Conservation (phyloP, 2,888 invertebrate species). For the Tipula unca region DNA sequence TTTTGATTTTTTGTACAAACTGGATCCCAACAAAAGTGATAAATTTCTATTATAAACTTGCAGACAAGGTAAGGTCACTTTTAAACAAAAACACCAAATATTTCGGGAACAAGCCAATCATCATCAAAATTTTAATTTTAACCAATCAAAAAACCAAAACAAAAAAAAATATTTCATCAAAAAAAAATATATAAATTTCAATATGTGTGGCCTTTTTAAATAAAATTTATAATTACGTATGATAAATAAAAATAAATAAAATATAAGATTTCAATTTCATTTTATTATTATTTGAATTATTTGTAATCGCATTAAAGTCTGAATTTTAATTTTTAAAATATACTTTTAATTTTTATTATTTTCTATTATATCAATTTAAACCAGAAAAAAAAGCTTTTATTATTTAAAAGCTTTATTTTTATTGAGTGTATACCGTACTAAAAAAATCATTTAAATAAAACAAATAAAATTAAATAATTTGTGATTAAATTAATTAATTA, state of each 20-base stretch:
- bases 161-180: not conserved
- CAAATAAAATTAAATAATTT: not conserved
- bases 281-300: not conserved
- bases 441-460: not conserved
- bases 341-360: not conserved
- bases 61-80: not conserved
- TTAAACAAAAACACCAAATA: no score
- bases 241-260: not conserved
- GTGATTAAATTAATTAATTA: not conserved
- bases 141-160: not conserved
- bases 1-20: no score
- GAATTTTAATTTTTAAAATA: not conserved
- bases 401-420: not conserved
- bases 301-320: not conserved
- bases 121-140: not conserved
- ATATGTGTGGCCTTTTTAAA: constrained; percentile 20
- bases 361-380: not conserved
- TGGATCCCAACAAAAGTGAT: no score
- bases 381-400: not conserved
- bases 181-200: not conserved
- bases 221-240: not conserved
- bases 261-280: not conserved
- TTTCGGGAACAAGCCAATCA: no score
- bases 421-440: constrained; percentile 14
- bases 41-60: no score